Evolutionary conservation across 1,140 invertebrate genomes (phyloP).

Genomic region (Leucophenga varia): DNA sequence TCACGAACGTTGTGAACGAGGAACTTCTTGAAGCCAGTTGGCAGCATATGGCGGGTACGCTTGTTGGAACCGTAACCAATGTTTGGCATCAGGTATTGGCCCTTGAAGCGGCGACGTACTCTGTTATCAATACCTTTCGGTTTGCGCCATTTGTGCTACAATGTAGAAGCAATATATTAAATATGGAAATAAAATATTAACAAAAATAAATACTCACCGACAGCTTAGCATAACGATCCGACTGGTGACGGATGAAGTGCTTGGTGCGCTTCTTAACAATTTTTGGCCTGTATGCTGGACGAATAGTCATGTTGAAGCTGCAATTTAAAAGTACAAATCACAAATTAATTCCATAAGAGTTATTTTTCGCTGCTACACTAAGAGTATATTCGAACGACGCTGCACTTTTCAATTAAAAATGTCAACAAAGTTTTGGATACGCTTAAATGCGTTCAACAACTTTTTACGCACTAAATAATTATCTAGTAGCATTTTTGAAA

Average conservation of each 20-base stretch:
- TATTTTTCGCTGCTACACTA: too few species aligned
- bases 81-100: constrained; percentile 97
- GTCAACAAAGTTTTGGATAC: constrained; percentile 28
- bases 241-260: constrained; percentile 95
- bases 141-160: constrained; percentile 65
- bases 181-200: not conserved
- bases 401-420: too few species aligned
- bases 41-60: constrained; percentile 93
- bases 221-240: constrained; percentile 93
- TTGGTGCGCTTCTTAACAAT: constrained; percentile 96
- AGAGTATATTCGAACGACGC: too few species aligned
- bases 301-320: constrained; percentile 73
- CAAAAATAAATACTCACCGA: constrained; percentile 65
- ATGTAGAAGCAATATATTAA: constrained; percentile 1
- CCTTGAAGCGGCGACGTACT: constrained; percentile 97
- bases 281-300: constrained; percentile 82
- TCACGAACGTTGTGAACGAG: constrained; percentile 70
- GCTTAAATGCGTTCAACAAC: not conserved
- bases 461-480: not conserved
- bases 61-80: constrained; percentile 98
- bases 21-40: constrained; percentile 95
- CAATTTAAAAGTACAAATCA: constrained; percentile 18
- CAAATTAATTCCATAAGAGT: not conserved
- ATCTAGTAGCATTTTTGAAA: constrained; percentile 3
- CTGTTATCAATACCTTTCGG: constrained; percentile 97